These are phyloP conservation scores for Punctoribates punctum DNA, from an alignment of 2,888 invertebrate species.

Conservation along the genomic window DNA sequence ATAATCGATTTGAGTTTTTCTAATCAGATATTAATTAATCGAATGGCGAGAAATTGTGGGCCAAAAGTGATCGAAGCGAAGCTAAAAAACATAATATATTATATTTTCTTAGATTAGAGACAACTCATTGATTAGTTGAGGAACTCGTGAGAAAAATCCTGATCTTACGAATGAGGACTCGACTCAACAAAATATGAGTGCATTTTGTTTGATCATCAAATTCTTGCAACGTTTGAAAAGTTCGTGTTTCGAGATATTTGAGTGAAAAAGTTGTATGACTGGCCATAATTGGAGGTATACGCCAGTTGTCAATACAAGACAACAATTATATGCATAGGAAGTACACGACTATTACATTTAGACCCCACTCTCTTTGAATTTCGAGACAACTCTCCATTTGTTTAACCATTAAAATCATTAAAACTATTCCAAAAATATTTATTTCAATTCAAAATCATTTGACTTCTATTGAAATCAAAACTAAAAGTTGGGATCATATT, in stretches of 20 bases:
- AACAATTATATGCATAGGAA: not conserved
- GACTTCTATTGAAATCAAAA: too few species aligned
- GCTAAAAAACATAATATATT: not conserved
- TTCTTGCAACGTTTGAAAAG: slow-evolving; percentile 13
- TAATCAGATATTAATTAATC: not conserved
- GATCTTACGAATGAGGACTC: slow-evolving; percentile 3
- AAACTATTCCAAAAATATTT: too few species aligned
- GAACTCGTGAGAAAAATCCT: slow-evolving; percentile 23
- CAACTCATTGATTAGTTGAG: slow-evolving; percentile 5
- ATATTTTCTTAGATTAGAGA: not conserved
- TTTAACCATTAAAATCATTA: too few species aligned
- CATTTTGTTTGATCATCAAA: slow-evolving; percentile 13
- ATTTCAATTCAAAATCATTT: too few species aligned
- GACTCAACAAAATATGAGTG: not conserved
- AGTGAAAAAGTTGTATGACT: slow-evolving; percentile 25
- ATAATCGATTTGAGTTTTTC: too few species aligned
- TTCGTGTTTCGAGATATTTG: slow-evolving; percentile 13
- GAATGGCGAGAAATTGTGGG: not conserved
- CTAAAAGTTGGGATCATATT: too few species aligned
- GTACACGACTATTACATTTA: not conserved
- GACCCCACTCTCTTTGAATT: not conserved
- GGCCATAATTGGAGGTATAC: not conserved
- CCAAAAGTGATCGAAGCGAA: not conserved
- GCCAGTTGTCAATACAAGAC: not conserved
- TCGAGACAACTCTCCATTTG: not conserved